Conservation (phyloP, 2,797 vertebrate genomes). For the Argyrosomus regius region DNA sequence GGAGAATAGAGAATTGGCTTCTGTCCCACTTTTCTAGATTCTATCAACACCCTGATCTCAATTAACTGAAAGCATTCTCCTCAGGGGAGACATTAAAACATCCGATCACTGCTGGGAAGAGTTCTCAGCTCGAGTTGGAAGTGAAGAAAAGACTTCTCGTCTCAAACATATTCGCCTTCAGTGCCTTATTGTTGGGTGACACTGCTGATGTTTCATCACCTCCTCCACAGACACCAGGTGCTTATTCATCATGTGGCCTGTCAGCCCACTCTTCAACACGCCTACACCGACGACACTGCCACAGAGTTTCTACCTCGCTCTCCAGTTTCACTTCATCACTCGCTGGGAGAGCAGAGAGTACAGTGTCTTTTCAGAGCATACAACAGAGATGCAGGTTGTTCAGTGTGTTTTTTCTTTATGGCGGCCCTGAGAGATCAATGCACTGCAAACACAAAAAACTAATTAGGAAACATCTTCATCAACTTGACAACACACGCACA, state of each 20-base stretch:
- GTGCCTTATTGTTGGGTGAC: neutral
- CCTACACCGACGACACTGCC: conserved; percentile 11
- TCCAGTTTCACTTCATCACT: conserved; percentile 7
- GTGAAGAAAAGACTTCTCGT: neutral
- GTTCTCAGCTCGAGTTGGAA: neutral
- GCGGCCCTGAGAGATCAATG: neutral
- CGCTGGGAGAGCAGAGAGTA: neutral
- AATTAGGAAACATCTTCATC: neutral
- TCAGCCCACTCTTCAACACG: conserved; percentile 42
- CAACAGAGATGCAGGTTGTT: neutral
- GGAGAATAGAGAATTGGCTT: neutral
- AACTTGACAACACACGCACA: neutral
- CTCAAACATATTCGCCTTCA: neutral
- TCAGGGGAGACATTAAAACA: neutral
- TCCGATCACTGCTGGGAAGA: neutral
- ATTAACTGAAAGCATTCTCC: neutral
- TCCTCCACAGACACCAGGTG: conserved; percentile 50
- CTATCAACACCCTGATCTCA: neutral
- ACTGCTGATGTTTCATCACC: conserved; percentile 19
- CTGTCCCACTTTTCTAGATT: neutral
- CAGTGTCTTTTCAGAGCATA: neutral
- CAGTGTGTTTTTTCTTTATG: neutral
- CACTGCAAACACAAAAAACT: neutral
- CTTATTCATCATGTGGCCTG: conserved; percentile 26
- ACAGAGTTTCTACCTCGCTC: neutral